These are phyloP conservation scores for Ptychodera flava DNA, from an alignment of 35 echinoderm and acorn worm genomes.

Conservation along the genomic window DNA sequence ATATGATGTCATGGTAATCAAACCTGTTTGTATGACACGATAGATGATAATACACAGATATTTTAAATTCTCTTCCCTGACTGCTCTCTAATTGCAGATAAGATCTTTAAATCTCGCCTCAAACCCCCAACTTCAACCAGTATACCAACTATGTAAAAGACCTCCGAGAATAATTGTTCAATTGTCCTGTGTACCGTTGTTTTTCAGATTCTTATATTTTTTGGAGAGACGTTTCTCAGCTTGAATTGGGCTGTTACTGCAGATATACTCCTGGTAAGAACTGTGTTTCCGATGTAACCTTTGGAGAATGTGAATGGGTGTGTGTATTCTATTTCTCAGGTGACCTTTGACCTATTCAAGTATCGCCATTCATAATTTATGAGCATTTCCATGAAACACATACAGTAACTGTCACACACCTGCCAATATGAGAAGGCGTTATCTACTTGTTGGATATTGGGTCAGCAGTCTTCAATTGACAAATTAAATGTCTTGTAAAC, in stretches of 20 bases:
- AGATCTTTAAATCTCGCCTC: too few species aligned
- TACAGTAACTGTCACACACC: background rate
- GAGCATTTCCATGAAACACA: background rate
- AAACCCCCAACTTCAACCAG: too few species aligned
- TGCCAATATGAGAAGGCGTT: background rate
- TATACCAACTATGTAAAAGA: too few species aligned
- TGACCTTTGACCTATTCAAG: background rate
- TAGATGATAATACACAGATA: too few species aligned
- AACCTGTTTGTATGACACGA: too few species aligned
- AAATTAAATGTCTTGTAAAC: too few species aligned
- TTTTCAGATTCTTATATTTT: slow-evolving; percentile 61
- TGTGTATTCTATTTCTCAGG: background rate
- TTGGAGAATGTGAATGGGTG: background rate
- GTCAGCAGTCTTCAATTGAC: background rate
- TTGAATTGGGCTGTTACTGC: slow-evolving; percentile 89
- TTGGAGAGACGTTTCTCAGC: slow-evolving; percentile 68
- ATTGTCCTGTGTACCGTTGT: too few species aligned
- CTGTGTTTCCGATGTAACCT: background rate
- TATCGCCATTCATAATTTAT: background rate
- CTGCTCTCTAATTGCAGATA: too few species aligned
- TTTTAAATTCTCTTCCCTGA: too few species aligned
- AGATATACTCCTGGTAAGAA: slow-evolving; percentile 89
- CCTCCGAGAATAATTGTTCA: too few species aligned
- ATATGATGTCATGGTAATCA: too few species aligned
- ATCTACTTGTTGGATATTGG: background rate